A percentile compares a stretch with the other conserved stretches of the same genome.
Evolutionary conservation across 1,140 invertebrate genomes (phyloP).

Genomic region (Liolophura sinensis): DNA sequence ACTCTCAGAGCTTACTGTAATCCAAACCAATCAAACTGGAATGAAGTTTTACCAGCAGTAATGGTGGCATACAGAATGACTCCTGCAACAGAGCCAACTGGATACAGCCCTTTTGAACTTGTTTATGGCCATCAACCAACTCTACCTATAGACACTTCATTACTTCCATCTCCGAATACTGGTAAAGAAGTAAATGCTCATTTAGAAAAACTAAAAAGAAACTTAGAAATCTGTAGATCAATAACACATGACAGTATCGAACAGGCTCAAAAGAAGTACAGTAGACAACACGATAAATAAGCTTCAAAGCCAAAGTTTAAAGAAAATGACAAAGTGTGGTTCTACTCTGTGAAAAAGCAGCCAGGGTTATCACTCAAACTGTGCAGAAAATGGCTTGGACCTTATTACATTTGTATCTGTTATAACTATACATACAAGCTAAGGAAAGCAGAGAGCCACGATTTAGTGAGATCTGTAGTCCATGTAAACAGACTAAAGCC

Average conservation of each 20-base stretch:
- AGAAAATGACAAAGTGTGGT: conserved; percentile 7
- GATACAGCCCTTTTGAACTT: conserved; percentile 10
- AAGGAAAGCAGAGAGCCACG: conserved; percentile 5
- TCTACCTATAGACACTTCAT: conserved; percentile 11
- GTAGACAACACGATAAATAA: conserved; percentile 11
- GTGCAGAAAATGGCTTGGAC: too few relatives aligned
- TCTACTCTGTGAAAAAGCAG: conserved; percentile 3
- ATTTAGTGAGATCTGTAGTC: conserved; percentile 9
- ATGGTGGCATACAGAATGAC: conserved; percentile 13
- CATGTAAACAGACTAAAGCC: conserved; percentile 17
- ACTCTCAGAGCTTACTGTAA: conserved; percentile 10
- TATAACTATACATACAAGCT: conserved; percentile 17
- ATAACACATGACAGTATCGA: conserved; percentile 15
- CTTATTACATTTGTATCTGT: conserved; percentile 8
- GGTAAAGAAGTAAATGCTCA: neutral
- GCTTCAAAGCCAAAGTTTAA: conserved; percentile 12
- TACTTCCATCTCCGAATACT: conserved; percentile 12
- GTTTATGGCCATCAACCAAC: conserved; percentile 16
- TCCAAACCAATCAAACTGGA: conserved; percentile 17
- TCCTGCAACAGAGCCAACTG: conserved; percentile 14
- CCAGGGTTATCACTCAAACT: too few relatives aligned
- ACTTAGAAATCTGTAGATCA: conserved; percentile 8
- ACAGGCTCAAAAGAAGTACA: conserved; percentile 9
- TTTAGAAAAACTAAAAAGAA: conserved; percentile 4
- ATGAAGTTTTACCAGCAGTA: conserved; percentile 7